Percentiles rank a stretch among this genome's conserved stretches.
Conservation (phyloP, 2,113 vertebrate genomes). For the Cynocephalus volans region DNA sequence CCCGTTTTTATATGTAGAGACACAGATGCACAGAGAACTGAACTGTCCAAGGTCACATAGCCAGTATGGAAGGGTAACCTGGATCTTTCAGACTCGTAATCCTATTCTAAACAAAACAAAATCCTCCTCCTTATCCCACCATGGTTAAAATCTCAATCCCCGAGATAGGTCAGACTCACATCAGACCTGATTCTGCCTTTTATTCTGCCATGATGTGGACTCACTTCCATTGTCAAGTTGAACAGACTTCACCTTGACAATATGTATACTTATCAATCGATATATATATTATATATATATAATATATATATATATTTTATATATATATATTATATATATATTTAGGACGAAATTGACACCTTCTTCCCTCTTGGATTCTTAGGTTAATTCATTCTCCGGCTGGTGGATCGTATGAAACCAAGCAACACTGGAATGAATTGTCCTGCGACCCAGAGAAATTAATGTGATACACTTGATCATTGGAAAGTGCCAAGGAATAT, state of each 20-base stretch:
- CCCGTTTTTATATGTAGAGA: neutral
- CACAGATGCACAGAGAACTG: neutral
- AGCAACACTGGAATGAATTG: neutral
- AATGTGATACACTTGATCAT: neutral
- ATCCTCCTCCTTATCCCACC: too few species aligned
- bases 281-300: neutral
- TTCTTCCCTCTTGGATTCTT: neutral
- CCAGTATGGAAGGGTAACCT: neutral
- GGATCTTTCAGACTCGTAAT: neutral
- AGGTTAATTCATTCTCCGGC: neutral
- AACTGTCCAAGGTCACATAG: neutral
- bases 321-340: neutral
- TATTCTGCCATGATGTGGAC: too few species aligned
- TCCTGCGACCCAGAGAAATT: neutral
- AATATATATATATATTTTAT: neutral
- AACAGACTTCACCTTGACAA: too few species aligned
- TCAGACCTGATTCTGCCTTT: too few species aligned
- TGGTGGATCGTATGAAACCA: neutral
- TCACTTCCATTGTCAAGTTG: too few species aligned
- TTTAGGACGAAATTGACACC: neutral
- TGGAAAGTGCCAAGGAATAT: neutral
- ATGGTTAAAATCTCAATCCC: neutral
- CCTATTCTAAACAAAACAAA: neutral
- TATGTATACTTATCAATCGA: too few species aligned
- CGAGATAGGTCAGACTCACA: neutral